Conservation (phyloP, 2,888 invertebrate species). For the Tenthredo scrophulariae region DNA sequence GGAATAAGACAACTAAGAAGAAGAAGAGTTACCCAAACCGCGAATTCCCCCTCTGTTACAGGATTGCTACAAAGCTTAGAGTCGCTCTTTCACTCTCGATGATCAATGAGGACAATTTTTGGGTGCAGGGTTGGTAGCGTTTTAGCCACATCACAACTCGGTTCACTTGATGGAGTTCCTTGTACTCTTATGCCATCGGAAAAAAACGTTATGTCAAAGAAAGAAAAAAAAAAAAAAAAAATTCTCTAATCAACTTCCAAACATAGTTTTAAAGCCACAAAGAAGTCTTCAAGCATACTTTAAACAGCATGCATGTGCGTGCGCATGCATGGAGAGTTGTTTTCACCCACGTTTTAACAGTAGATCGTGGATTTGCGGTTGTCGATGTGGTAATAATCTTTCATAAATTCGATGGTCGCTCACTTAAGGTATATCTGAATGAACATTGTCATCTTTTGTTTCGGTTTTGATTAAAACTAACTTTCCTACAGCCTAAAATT, state of each 20-base stretch:
- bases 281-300: not conserved
- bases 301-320: not conserved
- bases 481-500: not conserved
- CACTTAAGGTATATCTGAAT: not conserved
- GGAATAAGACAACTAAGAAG: constrained; percentile 10
- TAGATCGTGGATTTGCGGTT: not conserved
- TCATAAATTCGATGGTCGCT: not conserved
- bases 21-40: constrained; percentile 22
- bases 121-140: not conserved
- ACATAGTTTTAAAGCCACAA: not conserved
- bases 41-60: not conserved
- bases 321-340: not conserved
- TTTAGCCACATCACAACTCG: not conserved
- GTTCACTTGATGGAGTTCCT: not conserved
- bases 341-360: not conserved
- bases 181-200: not conserved
- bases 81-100: not conserved
- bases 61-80: not conserved
- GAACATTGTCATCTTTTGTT: not conserved
- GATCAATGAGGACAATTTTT: constrained; percentile 27
- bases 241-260: not conserved
- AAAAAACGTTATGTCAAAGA: not conserved
- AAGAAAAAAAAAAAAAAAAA: not conserved
- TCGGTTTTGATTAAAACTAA: not conserved
- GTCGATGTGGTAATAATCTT: not conserved